Percentiles rank a stretch among this genome's conserved stretches.
These are phyloP conservation scores for Sycophila sp. DNA, from an alignment of 1,140 invertebrate species.

Conservation along the genomic window DNA sequence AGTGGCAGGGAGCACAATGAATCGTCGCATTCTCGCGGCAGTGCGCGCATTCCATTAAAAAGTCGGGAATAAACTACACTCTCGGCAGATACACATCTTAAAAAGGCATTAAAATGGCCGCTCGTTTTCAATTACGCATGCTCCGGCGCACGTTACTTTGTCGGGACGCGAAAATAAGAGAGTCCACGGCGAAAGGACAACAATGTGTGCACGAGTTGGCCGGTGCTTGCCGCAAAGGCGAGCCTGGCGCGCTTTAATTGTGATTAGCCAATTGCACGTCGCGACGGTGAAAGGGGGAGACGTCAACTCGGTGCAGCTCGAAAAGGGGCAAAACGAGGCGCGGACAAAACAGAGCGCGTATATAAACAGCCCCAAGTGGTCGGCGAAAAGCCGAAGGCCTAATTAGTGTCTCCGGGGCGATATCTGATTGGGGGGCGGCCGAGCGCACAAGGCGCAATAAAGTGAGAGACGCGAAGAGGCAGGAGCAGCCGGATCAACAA, in stretches of 20 bases:
- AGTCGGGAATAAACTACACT: not conserved
- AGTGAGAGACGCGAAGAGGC: slow-evolving; percentile 20
- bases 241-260: slow-evolving; percentile 1
- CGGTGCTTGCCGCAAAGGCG: not conserved
- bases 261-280: slow-evolving; percentile 27
- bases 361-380: not conserved
- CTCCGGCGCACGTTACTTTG: slow-evolving; percentile 4
- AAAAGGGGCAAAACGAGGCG: not conserved
- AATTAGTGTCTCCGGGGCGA: slow-evolving; percentile 38
- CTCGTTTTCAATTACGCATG: slow-evolving; percentile 2
- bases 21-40: not conserved
- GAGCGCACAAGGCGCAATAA: slow-evolving; percentile 30
- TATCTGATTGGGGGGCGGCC: slow-evolving; percentile 35
- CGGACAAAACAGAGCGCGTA: not conserved
- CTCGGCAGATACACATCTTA: not conserved
- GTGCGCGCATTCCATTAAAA: not conserved
- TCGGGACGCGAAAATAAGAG: not conserved
- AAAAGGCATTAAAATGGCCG: not conserved
- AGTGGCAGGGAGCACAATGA: not conserved
- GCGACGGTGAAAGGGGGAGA: not conserved
- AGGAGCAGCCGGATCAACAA: slow-evolving; percentile 31
- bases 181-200: not conserved
- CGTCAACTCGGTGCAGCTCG: not conserved
- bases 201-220: not conserved
- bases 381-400: slow-evolving; percentile 29